phyloP scores from a whole-genome alignment of 2,797 vertebrate species.

The Capromys pilorides region DNA sequence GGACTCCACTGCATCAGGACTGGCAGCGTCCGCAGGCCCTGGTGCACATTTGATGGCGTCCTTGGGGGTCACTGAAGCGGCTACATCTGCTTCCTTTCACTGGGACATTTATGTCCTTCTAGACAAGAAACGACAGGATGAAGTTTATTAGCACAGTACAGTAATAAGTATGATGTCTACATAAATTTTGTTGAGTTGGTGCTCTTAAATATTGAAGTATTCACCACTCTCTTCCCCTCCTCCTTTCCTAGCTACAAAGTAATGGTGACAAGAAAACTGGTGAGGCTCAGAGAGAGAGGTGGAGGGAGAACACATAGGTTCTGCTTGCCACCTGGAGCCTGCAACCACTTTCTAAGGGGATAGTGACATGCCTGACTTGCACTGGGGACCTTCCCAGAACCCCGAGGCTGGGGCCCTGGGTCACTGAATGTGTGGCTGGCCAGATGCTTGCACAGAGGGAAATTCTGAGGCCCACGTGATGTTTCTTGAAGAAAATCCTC shows the following conservation, averaged over 20 bases:
- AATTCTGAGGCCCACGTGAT: not conserved
- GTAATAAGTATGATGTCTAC: constrained; percentile 81
- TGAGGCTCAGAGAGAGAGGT: not conserved
- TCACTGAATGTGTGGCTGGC: rapidly evolving
- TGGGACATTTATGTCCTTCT: constrained; percentile 84
- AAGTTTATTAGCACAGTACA: constrained; percentile 82
- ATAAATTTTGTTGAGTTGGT: constrained; percentile 80
- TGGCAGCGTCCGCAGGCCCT: constrained; percentile 42
- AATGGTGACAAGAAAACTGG: not conserved
- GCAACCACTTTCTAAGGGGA: not conserved
- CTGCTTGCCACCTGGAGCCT: not conserved
- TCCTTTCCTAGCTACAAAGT: not conserved
- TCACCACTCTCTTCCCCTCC: not conserved
- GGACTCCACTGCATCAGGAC: not conserved
- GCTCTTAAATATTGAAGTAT: constrained; percentile 41
- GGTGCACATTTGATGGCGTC: constrained; percentile 83
- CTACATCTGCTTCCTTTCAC: constrained; percentile 87
- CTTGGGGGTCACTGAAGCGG: constrained; percentile 86
- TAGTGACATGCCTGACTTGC: not conserved
- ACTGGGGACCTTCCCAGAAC: not conserved
- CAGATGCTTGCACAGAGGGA: not conserved
- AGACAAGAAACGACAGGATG: constrained; percentile 82
- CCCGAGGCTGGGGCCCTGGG: not conserved
- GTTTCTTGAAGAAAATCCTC: constrained; percentile 35
- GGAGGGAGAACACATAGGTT: not conserved